Percentiles rank a stretch among this genome's conserved stretches.
phyloP scores from a whole-genome alignment of 2,113 vertebrate species.

The Dunckerocampus dactyliophorus region DNA sequence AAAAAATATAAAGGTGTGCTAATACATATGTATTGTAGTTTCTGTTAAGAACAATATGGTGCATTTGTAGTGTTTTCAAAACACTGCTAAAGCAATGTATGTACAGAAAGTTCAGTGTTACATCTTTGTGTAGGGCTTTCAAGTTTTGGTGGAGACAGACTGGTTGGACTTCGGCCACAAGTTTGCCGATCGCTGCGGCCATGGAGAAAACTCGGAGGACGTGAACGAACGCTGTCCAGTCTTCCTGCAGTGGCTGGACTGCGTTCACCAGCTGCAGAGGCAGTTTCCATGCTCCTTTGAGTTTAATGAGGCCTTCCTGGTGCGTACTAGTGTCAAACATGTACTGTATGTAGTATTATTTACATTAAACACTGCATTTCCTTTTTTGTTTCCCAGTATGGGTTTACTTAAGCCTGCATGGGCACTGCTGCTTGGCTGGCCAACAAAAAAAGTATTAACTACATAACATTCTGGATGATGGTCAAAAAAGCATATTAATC shows the following conservation, averaged over 20 bases:
- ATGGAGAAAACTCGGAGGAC: constrained; percentile 93
- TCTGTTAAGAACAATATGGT: neutral
- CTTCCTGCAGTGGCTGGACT: constrained; percentile 98
- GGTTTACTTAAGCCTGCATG: neutral
- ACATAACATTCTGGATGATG: too few species aligned
- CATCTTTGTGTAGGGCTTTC: constrained; percentile 82
- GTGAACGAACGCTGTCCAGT: constrained; percentile 96
- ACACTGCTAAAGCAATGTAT: neutral
- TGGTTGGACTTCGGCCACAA: constrained; percentile 99
- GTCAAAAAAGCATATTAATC: too few species aligned
- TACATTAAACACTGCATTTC: neutral
- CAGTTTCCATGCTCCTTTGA: constrained; percentile 99
- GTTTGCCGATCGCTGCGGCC: constrained; percentile 96
- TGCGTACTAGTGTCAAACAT: constrained; percentile 61
- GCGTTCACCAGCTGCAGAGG: constrained; percentile 97
- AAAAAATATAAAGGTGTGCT: too few species aligned
- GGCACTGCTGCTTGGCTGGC: neutral
- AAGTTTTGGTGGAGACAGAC: constrained; percentile 94
- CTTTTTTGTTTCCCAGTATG: neutral
- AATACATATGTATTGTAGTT: neutral
- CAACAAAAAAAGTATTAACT: neutral
- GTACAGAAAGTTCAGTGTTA: neutral
- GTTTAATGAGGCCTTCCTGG: constrained; percentile 98
- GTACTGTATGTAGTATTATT: neutral
- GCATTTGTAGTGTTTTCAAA: neutral